phyloP scores from a whole-genome alignment of 2,888 invertebrate species.

The Busseola fusca region DNA sequence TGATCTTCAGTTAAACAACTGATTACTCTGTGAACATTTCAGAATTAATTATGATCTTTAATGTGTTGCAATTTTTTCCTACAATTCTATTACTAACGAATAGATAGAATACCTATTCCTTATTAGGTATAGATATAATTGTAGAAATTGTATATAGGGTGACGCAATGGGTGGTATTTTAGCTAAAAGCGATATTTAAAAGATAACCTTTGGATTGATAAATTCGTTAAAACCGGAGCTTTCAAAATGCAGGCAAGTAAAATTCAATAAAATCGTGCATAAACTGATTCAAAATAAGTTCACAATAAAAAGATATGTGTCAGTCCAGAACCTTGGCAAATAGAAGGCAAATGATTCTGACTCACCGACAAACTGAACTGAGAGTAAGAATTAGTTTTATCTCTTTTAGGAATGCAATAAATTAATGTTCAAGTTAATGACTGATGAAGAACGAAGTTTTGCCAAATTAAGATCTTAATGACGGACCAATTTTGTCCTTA shows the following conservation, averaged over 20 bases:
- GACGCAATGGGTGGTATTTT: neutral
- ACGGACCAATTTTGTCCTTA: neutral
- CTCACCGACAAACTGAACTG: constrained; percentile 9
- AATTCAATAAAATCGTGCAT: neutral
- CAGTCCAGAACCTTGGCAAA: constrained; percentile 32
- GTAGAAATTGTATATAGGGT: neutral
- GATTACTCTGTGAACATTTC: neutral
- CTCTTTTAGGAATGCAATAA: constrained; percentile 5
- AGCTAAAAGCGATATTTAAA: neutral
- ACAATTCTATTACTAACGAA: neutral
- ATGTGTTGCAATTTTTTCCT: neutral
- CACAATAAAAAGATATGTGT: constrained; percentile 1
- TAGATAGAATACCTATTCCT: neutral
- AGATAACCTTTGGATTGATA: neutral
- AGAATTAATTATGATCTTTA: neutral
- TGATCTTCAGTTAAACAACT: too few species aligned
- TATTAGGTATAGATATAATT: neutral
- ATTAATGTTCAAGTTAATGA: constrained; percentile 4
- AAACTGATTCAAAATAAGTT: neutral
- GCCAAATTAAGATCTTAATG: neutral
- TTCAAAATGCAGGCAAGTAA: neutral
- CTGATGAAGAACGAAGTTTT: neutral
- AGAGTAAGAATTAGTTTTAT: constrained; percentile 8
- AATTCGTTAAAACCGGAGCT: neutral
- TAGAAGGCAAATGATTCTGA: constrained; percentile 26